These are phyloP conservation scores for Napeogenes inachia DNA, from an alignment of 2,888 invertebrate species.

Conservation along the genomic window DNA sequence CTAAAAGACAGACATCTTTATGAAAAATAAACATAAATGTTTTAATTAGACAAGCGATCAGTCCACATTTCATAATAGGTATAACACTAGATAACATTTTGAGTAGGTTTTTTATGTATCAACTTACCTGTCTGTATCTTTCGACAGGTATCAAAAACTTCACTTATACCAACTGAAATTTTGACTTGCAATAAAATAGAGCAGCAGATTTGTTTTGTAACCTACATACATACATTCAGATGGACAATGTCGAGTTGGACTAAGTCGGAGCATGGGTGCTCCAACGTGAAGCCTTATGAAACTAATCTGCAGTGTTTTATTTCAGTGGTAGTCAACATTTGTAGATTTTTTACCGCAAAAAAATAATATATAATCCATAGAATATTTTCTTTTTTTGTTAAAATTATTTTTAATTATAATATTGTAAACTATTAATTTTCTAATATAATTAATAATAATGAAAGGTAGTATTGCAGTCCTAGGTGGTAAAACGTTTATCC, in stretches of 20 bases:
- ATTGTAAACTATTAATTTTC: too few species aligned
- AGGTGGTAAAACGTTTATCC: too few species aligned
- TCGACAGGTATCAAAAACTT: background rate
- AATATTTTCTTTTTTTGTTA: background rate
- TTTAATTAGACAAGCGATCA: too few species aligned
- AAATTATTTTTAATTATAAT: background rate
- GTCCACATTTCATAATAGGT: too few species aligned
- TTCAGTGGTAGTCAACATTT: slow-evolving; percentile 46
- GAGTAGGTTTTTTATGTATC: background rate
- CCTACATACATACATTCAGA: slow-evolving; percentile 28
- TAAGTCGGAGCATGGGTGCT: slow-evolving; percentile 49
- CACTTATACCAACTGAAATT: too few species aligned
- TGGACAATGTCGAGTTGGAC: slow-evolving; percentile 42
- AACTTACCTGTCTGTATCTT: background rate
- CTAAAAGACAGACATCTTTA: too few species aligned
- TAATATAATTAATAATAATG: too few species aligned
- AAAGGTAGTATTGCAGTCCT: too few species aligned
- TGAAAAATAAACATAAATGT: too few species aligned
- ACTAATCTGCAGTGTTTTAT: slow-evolving; percentile 61
- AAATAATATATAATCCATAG: background rate
- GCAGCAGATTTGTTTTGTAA: slow-evolving; percentile 18
- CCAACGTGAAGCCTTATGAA: slow-evolving; percentile 58
- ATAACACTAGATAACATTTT: slow-evolving; percentile 14
- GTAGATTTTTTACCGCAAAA: slow-evolving; percentile 28
- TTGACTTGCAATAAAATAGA: background rate